phyloP scores from a whole-genome alignment of 2,797 vertebrate species.

The Syndactyla subalaris region DNA sequence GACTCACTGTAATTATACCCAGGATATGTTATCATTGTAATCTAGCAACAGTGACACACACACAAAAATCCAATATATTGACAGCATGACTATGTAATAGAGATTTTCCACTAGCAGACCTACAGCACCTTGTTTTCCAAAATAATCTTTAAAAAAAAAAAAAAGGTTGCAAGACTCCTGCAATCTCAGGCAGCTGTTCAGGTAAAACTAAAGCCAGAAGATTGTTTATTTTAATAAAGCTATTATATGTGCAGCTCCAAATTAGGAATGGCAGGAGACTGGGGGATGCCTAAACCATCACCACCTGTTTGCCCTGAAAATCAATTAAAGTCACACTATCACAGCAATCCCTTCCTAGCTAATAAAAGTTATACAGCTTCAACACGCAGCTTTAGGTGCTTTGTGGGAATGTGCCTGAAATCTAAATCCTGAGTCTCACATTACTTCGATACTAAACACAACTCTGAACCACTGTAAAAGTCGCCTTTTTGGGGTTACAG shows the following conservation, averaged over 20 bases:
- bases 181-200: slow-evolving; percentile 70
- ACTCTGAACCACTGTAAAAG: slow-evolving; percentile 30
- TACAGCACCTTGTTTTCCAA: not conserved
- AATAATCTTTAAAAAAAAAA: not conserved
- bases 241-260: slow-evolving; percentile 56
- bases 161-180: not conserved
- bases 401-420: slow-evolving; percentile 59
- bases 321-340: slow-evolving; percentile 77
- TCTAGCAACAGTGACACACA: not conserved
- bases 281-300: slow-evolving; percentile 68
- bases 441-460: slow-evolving; percentile 20
- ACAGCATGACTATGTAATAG: not conserved
- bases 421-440: slow-evolving; percentile 33
- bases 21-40: slow-evolving; percentile 3
- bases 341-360: slow-evolving; percentile 51
- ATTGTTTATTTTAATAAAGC: slow-evolving; percentile 78
- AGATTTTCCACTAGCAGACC: slow-evolving; percentile 13
- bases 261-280: slow-evolving; percentile 70
- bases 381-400: slow-evolving; percentile 20
- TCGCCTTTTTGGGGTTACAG: not conserved
- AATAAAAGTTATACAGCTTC: slow-evolving; percentile 72
- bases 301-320: slow-evolving; percentile 77
- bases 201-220: slow-evolving; percentile 64
- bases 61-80: not conserved
- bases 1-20: not conserved